Base-by-base conservation (phyloP, 2,113 vertebrate species). In the Coturnix japonica region DNA sequence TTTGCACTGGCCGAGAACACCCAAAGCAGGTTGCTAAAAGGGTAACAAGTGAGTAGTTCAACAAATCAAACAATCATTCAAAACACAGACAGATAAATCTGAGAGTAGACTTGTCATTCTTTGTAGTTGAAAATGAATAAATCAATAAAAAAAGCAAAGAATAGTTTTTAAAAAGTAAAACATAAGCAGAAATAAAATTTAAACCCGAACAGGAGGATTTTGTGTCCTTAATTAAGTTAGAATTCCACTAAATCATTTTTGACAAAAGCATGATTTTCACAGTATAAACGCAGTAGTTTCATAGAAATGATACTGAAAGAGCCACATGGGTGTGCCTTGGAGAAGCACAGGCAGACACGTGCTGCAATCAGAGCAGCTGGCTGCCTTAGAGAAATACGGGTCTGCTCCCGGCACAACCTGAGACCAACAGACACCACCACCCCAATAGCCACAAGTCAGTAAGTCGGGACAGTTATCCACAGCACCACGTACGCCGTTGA, bases 391-490 rank as follows among this genome's bases (percentile, higher is more conserved):
- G 70, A 81, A 77, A 69, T 3, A 64, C 39, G 0, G 4, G 35
- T 33, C 46, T 7, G 18, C 31, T 41, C 18, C 64, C 41, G 63
- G 76, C 57, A 59, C 46, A 22, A 20, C 26, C 67, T 73, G 71
- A 92, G 86, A 60, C 25, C 30, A 30, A 21, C 31, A 19, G 75
- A 87, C 20, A 65, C 73, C 63, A 1, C 88, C 87, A 95, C 74
- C 74, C 93, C 86, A 14, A 2, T 0, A 91, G 90, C 64, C 61
- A 1, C 19, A 85, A 85, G 80, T 66, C 10, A 69, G 1, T 25
- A 85, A 85, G 80, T 66, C 8, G 73, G 97, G 98, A 91, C 97
- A 96, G 97, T 98, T 98, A 97, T 98, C 97, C 97, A 97, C 72
- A 97, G 97, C 96, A 76, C 46, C 80, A 80, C 31, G 44, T 37